phyloP scores from a whole-genome alignment of 1,140 invertebrate genomes.

The Drosophila tani region DNA sequence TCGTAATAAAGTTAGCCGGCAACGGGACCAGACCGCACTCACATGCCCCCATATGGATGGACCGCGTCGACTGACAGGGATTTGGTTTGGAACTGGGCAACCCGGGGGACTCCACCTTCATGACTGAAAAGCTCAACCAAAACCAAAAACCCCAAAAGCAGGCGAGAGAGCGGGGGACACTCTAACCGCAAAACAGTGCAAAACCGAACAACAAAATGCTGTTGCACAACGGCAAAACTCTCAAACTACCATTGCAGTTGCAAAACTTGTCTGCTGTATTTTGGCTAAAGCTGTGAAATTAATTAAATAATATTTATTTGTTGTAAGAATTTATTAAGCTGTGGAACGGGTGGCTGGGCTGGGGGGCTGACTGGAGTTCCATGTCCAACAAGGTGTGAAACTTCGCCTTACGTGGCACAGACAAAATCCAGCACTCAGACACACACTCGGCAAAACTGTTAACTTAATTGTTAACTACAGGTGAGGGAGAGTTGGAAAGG shows the following conservation, averaged over 20 bases:
- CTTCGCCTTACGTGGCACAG: conserved; percentile 25
- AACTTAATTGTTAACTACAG: conserved; percentile 74
- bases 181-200: conserved; percentile 55
- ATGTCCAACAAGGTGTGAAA: conserved; percentile 47
- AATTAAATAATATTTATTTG: conserved; percentile 80
- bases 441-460: conserved; percentile 64
- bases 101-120: conserved; percentile 19
- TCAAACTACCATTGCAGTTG: conserved; percentile 42
- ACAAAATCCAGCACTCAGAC: conserved; percentile 54
- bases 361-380: not conserved
- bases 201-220: conserved; percentile 53
- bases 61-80: conserved; percentile 27
- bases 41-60: conserved; percentile 21
- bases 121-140: conserved; percentile 25
- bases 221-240: conserved; percentile 34
- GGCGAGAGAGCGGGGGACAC: not conserved
- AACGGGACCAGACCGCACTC: conserved; percentile 50
- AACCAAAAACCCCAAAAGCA: conserved; percentile 42
- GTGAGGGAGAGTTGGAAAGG: not conserved
- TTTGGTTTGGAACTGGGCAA: not conserved
- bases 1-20: conserved; percentile 60
- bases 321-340: conserved; percentile 67
- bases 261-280: conserved; percentile 38
- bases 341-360: not conserved
- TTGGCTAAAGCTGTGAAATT: conserved; percentile 60